Evolutionary conservation across 2,113 vertebrate species (phyloP).

Genomic region (Oenanthe melanoleuca): DNA sequence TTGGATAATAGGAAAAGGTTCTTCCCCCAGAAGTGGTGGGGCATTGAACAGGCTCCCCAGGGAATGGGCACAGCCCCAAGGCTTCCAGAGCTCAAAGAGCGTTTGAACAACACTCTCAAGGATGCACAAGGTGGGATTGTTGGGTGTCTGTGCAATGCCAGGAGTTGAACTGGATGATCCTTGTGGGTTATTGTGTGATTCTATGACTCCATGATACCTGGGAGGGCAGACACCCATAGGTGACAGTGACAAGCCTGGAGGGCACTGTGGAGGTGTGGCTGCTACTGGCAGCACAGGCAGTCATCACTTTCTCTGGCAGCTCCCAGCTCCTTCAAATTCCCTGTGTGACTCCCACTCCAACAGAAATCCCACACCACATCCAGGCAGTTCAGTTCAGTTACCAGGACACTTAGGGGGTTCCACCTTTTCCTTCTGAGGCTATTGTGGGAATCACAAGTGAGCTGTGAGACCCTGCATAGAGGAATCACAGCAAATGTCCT

Average conservation of each 20-base stretch:
- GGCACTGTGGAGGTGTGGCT: background rate
- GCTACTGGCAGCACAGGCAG: background rate
- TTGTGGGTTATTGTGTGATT: background rate
- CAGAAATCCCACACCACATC: background rate
- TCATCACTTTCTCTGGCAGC: background rate
- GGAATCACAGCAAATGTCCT: background rate
- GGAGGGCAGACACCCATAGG: fast-evolving
- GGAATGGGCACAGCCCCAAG: background rate
- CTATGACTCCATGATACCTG: background rate
- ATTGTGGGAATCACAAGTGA: background rate
- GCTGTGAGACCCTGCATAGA: background rate
- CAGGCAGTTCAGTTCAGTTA: background rate
- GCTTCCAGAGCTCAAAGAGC: background rate
- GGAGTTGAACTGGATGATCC: no score
- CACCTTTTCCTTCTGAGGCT: background rate
- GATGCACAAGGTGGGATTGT: background rate
- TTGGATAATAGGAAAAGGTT: background rate
- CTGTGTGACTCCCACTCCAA: background rate
- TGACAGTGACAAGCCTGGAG: background rate
- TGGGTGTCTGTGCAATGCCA: background rate
- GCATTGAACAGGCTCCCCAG: fast-evolving
- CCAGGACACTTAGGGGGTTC: fast-evolving
- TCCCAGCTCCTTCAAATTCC: background rate
- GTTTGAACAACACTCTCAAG: background rate
- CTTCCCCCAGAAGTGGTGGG: background rate